A percentile compares a stretch with the other conserved stretches of the same genome.
These are phyloP conservation scores for Podiceps cristatus DNA, from an alignment of 2,113 vertebrate genomes.

Conservation along the genomic window DNA sequence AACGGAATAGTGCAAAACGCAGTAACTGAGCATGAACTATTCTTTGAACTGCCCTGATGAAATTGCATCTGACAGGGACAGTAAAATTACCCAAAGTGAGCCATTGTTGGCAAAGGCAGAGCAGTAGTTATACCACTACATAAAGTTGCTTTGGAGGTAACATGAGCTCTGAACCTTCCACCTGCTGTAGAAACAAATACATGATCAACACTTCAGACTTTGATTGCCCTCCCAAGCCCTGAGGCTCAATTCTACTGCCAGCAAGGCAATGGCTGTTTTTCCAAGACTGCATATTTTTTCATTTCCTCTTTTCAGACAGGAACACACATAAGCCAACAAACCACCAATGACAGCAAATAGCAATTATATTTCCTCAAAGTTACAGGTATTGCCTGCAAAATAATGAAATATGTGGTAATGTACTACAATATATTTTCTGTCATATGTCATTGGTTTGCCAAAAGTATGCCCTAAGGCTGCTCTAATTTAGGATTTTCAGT, in stretches of 20 bases:
- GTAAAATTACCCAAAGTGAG: background rate
- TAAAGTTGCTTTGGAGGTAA: slow-evolving; percentile 15
- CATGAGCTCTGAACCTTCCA: background rate
- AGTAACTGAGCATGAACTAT: background rate
- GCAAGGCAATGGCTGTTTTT: background rate
- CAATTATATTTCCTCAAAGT: background rate
- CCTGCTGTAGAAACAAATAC: background rate
- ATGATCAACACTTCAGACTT: background rate
- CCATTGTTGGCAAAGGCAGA: background rate
- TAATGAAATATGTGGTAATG: background rate
- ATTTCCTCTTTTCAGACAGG: background rate
- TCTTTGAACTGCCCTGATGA: slow-evolving; percentile 12
- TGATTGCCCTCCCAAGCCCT: background rate
- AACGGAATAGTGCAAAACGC: background rate
- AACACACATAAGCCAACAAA: background rate
- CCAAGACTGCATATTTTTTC: background rate
- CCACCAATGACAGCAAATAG: background rate
- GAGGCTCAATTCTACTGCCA: background rate
- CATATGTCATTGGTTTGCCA: background rate
- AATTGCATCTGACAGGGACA: background rate
- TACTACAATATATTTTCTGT: background rate
- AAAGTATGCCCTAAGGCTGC: background rate
- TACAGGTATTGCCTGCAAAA: background rate
- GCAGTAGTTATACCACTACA: background rate
- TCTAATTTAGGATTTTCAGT: background rate